Conservation (phyloP, 2,888 invertebrate genomes). For the Tetranychus truncatus region DNA sequence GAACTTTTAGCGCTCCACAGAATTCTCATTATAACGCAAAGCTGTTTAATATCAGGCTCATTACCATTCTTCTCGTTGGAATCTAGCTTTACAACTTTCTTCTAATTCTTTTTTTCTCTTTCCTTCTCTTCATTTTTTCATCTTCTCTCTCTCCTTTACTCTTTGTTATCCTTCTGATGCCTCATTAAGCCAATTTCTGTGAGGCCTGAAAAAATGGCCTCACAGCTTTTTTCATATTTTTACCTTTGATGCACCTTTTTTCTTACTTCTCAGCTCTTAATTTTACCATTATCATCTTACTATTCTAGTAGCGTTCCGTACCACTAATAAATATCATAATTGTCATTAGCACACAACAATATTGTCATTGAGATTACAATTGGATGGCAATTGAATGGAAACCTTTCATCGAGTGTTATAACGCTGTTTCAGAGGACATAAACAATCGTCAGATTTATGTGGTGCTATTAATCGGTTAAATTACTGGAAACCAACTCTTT, state of each 20-base stretch:
- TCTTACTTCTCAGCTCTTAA: background rate
- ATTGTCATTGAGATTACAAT: too few relatives aligned
- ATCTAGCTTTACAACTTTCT: background rate
- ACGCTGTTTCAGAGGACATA: too few relatives aligned
- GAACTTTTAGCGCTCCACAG: background rate
- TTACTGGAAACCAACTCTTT: too few relatives aligned
- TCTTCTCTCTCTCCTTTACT: background rate
- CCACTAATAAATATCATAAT: background rate
- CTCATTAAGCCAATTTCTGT: background rate
- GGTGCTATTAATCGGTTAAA: too few relatives aligned
- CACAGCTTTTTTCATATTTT: background rate
- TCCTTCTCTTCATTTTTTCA: background rate
- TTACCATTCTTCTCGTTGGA: background rate
- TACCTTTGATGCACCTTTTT: background rate
- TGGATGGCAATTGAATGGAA: too few relatives aligned
- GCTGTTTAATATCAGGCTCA: background rate
- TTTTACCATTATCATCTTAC: background rate
- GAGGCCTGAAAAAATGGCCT: background rate
- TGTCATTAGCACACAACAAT: background rate
- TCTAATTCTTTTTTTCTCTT: constrained; percentile 2
- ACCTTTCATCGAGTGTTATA: too few relatives aligned
- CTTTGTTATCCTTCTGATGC: background rate
- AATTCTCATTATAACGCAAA: background rate
- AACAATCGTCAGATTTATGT: too few relatives aligned
- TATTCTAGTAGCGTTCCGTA: background rate